Evolutionary conservation across 2,888 invertebrate species (phyloP).

Genomic region (Liodrosophila aerea): DNA sequence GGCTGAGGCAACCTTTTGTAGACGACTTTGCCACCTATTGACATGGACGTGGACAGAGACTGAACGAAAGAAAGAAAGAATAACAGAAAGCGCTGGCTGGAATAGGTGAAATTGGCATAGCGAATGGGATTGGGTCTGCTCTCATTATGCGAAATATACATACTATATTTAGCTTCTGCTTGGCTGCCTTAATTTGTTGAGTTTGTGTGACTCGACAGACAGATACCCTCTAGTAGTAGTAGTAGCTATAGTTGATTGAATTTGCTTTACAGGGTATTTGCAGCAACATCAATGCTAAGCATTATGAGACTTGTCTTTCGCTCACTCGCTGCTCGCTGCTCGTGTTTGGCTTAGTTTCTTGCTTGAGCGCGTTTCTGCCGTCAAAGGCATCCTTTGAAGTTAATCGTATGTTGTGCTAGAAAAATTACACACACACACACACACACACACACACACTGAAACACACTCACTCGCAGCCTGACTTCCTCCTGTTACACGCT

Average conservation of each 20-base stretch:
- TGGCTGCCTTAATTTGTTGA: slow-evolving; percentile 64
- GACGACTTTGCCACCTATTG: slow-evolving; percentile 55
- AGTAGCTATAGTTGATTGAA: neutral
- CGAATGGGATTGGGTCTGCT: slow-evolving; percentile 19
- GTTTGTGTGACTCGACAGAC: slow-evolving; percentile 42
- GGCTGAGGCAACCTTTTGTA: slow-evolving; percentile 54
- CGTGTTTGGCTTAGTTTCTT: slow-evolving; percentile 69
- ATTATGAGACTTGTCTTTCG: slow-evolving; percentile 9
- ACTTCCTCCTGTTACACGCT: slow-evolving; percentile 48
- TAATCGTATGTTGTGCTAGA: slow-evolving; percentile 68
- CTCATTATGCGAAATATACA: slow-evolving; percentile 62
- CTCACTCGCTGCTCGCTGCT: slow-evolving; percentile 22
- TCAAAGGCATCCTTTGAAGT: slow-evolving; percentile 77
- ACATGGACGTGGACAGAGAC: slow-evolving; percentile 26
- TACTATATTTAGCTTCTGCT: slow-evolving; percentile 60
- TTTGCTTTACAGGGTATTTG: slow-evolving; percentile 21
- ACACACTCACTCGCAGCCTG: slow-evolving; percentile 1
- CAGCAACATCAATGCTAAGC: neutral
- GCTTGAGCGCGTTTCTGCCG: slow-evolving; percentile 71
- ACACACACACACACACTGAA: slow-evolving; percentile 13
- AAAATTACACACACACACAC: slow-evolving; percentile 45
- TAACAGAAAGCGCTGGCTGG: neutral
- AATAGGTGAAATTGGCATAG: neutral
- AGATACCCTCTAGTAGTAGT: neutral
- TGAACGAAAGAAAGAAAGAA: neutral